These are phyloP conservation scores for Hippopotamyrus pictus DNA, from an alignment of 2,797 vertebrate species.

Conservation along the genomic window DNA sequence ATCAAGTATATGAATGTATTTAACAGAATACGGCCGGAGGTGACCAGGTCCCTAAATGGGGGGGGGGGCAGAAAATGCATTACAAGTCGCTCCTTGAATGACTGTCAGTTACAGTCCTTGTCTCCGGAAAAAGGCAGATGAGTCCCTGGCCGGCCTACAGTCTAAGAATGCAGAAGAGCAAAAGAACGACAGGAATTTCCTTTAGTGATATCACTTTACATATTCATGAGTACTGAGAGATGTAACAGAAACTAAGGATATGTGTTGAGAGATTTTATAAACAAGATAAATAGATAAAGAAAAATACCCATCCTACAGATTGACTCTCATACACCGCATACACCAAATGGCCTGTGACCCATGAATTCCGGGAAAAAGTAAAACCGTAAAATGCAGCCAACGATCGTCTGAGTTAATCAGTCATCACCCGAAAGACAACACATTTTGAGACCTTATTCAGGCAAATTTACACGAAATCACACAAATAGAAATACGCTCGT, in stretches of 20 bases:
- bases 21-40: background rate
- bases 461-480: background rate
- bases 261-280: background rate
- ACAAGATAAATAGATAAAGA: no score
- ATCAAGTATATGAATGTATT: background rate
- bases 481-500: background rate
- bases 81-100: background rate
- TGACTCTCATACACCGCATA: background rate
- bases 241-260: background rate
- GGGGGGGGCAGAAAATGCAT: background rate
- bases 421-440: background rate
- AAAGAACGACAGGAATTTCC: background rate
- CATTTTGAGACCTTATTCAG: background rate
- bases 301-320: background rate
- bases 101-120: background rate
- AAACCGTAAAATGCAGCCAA: background rate
- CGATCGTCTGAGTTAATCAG: background rate
- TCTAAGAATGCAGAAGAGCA: background rate
- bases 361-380: background rate
- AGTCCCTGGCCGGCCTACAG: background rate
- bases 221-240: background rate
- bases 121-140: background rate
- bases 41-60: background rate
- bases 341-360: background rate
- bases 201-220: background rate